A percentile compares a stretch with the other conserved stretches of the same genome.
phyloP scores from a whole-genome alignment of 2,888 invertebrate species.

The Lapara coniferarum region DNA sequence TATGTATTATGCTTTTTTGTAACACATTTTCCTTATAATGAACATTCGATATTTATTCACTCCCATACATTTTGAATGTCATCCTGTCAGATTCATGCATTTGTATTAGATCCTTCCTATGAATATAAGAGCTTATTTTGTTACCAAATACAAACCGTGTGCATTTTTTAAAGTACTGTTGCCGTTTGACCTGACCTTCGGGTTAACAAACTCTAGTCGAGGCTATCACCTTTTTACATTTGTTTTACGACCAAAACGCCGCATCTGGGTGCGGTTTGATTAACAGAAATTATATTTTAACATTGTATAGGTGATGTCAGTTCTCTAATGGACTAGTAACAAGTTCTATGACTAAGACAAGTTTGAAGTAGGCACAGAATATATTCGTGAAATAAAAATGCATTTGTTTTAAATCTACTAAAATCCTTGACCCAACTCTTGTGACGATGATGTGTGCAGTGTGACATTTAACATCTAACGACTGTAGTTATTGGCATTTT shows the following conservation, averaged over 20 bases:
- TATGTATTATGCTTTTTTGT: conserved; percentile 21
- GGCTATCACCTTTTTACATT: background rate
- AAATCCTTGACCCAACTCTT: conserved; percentile 57
- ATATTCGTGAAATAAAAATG: conserved; percentile 17
- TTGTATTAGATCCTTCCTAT: conserved; percentile 55
- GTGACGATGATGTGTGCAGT: conserved; percentile 39
- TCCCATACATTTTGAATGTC: conserved; percentile 46
- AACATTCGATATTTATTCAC: conserved; percentile 42
- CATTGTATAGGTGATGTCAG: no score
- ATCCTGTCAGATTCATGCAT: conserved; percentile 51
- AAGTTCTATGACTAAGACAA: background rate
- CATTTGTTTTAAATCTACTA: conserved; percentile 42
- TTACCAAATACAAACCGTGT: conserved; percentile 44
- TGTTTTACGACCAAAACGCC: conserved; percentile 3
- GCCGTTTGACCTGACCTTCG: conserved; percentile 46
- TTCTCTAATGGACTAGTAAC: background rate
- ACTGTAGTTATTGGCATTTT: conserved; percentile 52
- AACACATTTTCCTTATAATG: conserved; percentile 25
- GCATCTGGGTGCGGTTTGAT: conserved; percentile 1
- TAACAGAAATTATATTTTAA: background rate
- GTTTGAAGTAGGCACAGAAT: background rate
- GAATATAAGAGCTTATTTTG: conserved; percentile 45
- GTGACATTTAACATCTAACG: conserved; percentile 41
- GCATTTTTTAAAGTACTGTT: conserved; percentile 44
- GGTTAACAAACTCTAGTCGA: conserved; percentile 47